Base-by-base conservation (phyloP, 2,797 vertebrate species). In the Megalops cyprinoides region DNA sequence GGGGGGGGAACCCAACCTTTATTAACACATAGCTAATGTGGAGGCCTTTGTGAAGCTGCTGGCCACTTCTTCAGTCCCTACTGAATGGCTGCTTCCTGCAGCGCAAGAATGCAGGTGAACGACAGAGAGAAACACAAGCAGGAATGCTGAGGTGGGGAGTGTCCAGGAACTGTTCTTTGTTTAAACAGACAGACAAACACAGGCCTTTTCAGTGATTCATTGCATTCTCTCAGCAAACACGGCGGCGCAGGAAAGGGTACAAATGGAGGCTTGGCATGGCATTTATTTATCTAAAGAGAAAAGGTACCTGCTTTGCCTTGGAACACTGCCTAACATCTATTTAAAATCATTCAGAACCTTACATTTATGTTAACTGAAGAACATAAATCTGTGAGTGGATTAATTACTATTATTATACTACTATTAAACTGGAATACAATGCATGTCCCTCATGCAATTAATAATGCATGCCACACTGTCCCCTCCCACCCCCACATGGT, bases 401-500 rank as follows among this genome's bases (percentile, higher is more conserved):
- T n/a, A n/a, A n/a, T n/a, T n/a, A n/a, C n/a, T n/a, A 20, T 6
- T 65, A 15, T n/a, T 37, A 37, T 34, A n/a, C 65, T 20, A 39
- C 42, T 7, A 53, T 12, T 31, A 2, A n/a, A n/a, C n/a, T n/a
- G n/a, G n/a, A n/a, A n/a, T n/a, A n/a, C 58, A 8, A 1, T 15
- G 7, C 9, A 31, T 14, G 34, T 2, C 14, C 60, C 2, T 31
- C 18, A 34, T n/a, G 67, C 4, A 28, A 5, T 48, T 18, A 18
- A n/a, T 34, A 28, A 2, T 60, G 12, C 23, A 49, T n/a, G 18
- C 12, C 71, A 9, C 71, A 48, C 46, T 4, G 48, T 0, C 23
- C 46, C 44, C 42, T 28, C 31, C 18, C 37, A 15, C 8, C 76
- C 93, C 90, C 79, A 95, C 95, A 92, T 95, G 89, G 0, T 89